These are phyloP conservation scores for Arizona elegans DNA, from an alignment of 2,113 vertebrate genomes.

Conservation along the genomic window DNA sequence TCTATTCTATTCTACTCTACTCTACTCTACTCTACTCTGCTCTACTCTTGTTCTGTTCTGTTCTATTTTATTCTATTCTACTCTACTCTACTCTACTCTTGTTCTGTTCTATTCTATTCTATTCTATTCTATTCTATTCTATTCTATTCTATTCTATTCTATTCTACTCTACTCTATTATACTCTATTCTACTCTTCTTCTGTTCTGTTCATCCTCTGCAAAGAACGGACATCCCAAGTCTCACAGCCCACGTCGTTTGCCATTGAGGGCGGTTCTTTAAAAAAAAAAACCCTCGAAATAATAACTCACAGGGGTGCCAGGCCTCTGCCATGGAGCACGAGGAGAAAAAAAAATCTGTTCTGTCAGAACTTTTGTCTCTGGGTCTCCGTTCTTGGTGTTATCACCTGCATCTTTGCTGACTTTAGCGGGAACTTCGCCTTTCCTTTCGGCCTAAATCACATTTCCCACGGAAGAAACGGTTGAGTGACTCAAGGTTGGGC, in stretches of 20 bases:
- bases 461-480: neutral
- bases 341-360: neutral
- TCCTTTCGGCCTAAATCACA: conserved; percentile 12
- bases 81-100: too few relatives aligned
- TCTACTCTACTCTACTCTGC: too few relatives aligned
- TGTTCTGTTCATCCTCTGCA: neutral
- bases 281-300: neutral
- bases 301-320: neutral
- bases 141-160: too few relatives aligned
- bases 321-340: neutral
- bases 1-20: too few relatives aligned
- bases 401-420: conserved; percentile 13
- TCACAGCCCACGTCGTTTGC: neutral
- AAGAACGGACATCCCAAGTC: neutral
- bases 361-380: neutral
- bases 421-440: neutral
- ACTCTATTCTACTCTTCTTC: too few relatives aligned
- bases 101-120: too few relatives aligned
- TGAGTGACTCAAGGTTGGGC: neutral
- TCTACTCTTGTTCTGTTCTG: too few relatives aligned
- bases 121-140: too few relatives aligned
- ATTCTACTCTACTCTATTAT: too few relatives aligned
- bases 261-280: neutral
- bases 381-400: neutral
- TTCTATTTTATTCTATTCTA: too few relatives aligned